Evolutionary conservation across 2,888 invertebrate genomes (phyloP).

Genomic region (Drosophila recens): DNA sequence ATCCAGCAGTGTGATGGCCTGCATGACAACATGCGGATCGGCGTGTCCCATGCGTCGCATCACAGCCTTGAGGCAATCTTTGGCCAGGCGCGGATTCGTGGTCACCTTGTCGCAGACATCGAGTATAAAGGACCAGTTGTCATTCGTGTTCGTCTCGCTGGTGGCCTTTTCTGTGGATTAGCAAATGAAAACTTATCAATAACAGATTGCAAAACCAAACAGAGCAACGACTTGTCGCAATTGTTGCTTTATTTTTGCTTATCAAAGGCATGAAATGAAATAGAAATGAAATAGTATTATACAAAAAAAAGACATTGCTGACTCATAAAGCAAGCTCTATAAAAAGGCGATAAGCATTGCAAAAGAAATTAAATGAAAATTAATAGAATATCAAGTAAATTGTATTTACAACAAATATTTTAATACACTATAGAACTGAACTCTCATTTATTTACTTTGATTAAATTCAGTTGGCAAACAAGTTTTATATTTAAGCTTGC

Average conservation of each 20-base stretch:
- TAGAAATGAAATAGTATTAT: constrained; percentile 1
- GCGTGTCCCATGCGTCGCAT: constrained; percentile 92
- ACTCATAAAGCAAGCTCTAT: constrained; percentile 38
- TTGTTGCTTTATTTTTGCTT: constrained; percentile 24
- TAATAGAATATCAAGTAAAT: constrained; percentile 44
- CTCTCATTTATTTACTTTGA: not conserved
- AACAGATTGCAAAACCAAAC: not conserved
- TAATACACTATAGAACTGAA: too few relatives aligned
- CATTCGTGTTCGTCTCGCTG: constrained; percentile 94
- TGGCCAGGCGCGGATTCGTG: constrained; percentile 89
- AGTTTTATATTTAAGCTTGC: not conserved
- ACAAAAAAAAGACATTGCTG: constrained; percentile 21
- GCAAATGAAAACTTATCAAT: constrained; percentile 19
- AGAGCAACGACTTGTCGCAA: constrained; percentile 26
- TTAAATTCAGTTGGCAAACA: not conserved
- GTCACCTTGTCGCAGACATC: constrained; percentile 97
- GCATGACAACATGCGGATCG: constrained; percentile 97
- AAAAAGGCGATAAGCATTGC: constrained; percentile 35
- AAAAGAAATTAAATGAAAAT: constrained; percentile 34
- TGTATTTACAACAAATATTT: too few relatives aligned
- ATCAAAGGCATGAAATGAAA: constrained; percentile 22
- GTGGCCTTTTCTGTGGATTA: constrained; percentile 93
- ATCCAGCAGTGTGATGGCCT: constrained; percentile 96
- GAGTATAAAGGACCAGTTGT: constrained; percentile 96
- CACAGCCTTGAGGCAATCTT: constrained; percentile 94